Conservation (phyloP, 2,113 vertebrate species). For the Monarcha castaneiventris region DNA sequence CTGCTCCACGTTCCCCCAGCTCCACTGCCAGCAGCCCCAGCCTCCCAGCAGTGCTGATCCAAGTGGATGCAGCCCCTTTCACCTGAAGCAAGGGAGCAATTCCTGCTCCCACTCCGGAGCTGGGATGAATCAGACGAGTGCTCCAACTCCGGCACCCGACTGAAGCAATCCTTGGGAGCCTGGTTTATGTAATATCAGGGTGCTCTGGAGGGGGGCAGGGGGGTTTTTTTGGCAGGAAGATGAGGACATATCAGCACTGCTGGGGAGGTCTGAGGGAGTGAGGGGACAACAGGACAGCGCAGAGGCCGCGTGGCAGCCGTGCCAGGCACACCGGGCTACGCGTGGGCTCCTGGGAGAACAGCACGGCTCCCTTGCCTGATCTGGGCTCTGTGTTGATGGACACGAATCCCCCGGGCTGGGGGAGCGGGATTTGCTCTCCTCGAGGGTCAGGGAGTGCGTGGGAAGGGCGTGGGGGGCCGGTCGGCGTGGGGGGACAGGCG, state of each 20-base stretch:
- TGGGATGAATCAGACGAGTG: neutral
- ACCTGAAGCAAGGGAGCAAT: neutral
- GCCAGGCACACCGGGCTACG: neutral
- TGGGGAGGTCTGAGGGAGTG: fast-evolving
- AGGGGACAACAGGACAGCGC: neutral
- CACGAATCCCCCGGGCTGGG: fast-evolving
- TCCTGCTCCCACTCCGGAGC: neutral
- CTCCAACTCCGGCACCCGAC: neutral
- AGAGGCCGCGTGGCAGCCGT: fast-evolving
- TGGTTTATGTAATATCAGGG: neutral
- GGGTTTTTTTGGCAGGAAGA: neutral
- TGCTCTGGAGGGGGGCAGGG: neutral
- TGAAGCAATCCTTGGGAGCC: neutral
- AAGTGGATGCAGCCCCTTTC: neutral
- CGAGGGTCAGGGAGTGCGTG: neutral
- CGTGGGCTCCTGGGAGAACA: neutral
- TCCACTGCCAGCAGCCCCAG: neutral
- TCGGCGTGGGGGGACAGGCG: neutral
- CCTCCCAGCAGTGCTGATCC: fast-evolving
- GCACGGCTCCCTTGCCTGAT: fast-evolving
- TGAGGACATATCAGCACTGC: fast-evolving
- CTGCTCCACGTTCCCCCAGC: neutral
- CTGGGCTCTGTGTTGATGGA: fast-evolving
- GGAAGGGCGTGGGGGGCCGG: neutral
- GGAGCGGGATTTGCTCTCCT: fast-evolving